Evolutionary conservation across 2,888 invertebrate species (phyloP), one percentile per base, ranked within the genome.

Genomic region (Euphydryas editha): DNA sequence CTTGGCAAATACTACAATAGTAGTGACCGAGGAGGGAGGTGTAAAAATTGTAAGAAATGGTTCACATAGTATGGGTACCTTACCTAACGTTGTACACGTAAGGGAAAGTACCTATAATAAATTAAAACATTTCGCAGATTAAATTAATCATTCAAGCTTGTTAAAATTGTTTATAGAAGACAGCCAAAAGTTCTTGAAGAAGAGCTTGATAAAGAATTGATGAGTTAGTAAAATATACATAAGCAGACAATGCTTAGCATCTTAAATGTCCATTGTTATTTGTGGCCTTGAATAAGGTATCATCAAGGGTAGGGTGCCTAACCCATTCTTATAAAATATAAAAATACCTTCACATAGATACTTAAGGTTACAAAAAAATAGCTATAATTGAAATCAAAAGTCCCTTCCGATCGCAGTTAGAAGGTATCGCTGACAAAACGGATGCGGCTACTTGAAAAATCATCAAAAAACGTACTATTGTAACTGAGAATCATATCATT

Each of bases 401-500:
- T n/a, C 37, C 56, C 59, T 21, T 49, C 30, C 55, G 8, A 62
- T 51, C 42, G 24, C 18, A 37, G 61, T 65, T 62, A 67, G 67
- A 65, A 71, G 71, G 73, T 77, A 77, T 77, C 76, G 70, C 71
- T 74, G 73, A 76, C 76, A 77, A 79, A 84, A 82, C 84, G 85
- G 84, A 85, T 81, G 79, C 77, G 79, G 78, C 76, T 75, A 81
- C 82, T 83, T 81, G 74, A 77, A 73, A 75, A 68, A 63, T 39
- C 69, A 65, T 71, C 69, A 76, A 76, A 77, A 75, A 72, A 63
- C 49, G 69, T 67, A 70, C 64, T 72, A 73, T 72, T 67, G 59
- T 18, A 60, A 56, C 24, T 59, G 24, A 8, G 5, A 51, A 47
- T 4, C 6, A 21, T 15, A 42, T 36, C n/a, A 8, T 4, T 21